Percentiles rank a stretch among this genome's conserved stretches.
These are phyloP conservation scores for Hypomesus transpacificus DNA, from an alignment of 2,113 vertebrate genomes.

Conservation along the genomic window DNA sequence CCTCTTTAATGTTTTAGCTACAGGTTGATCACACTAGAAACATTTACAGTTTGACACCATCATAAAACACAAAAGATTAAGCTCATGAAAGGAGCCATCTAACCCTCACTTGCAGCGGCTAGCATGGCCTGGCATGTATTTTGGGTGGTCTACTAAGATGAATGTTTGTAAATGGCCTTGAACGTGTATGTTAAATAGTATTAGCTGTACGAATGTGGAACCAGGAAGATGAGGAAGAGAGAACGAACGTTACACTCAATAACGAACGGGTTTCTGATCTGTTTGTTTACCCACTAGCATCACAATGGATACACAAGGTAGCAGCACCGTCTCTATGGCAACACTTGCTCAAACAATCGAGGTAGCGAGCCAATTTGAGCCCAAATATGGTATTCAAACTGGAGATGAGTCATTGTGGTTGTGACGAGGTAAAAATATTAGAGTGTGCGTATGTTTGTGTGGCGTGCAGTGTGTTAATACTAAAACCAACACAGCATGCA, in stretches of 20 bases:
- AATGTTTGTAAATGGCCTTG: background rate
- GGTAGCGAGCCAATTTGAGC: conserved; percentile 25
- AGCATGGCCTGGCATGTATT: too few species aligned
- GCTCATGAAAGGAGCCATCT: too few species aligned
- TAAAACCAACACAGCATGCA: background rate
- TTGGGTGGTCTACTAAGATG: too few species aligned
- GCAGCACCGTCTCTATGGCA: conserved; percentile 43
- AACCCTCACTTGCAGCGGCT: too few species aligned
- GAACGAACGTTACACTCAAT: background rate
- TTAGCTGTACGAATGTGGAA: background rate
- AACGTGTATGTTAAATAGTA: background rate
- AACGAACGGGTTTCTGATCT: conserved; percentile 13
- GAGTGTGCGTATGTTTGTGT: background rate
- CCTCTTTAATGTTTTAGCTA: too few species aligned
- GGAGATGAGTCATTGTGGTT: conserved; percentile 21
- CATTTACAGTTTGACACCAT: too few species aligned
- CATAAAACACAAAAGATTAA: too few species aligned
- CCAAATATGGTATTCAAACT: conserved; percentile 27
- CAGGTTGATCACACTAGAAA: too few species aligned
- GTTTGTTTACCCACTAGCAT: conserved; percentile 23
- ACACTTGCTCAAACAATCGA: conserved; percentile 39
- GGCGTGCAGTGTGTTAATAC: background rate
- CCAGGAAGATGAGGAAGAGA: background rate
- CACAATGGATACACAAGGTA: conserved; percentile 28
- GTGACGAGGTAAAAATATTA: conserved; percentile 17